Evolutionary conservation across 2,113 vertebrate genomes (phyloP), one percentile per base, ranked within the genome.

Genomic region (Pelmatolapia mariae): DNA sequence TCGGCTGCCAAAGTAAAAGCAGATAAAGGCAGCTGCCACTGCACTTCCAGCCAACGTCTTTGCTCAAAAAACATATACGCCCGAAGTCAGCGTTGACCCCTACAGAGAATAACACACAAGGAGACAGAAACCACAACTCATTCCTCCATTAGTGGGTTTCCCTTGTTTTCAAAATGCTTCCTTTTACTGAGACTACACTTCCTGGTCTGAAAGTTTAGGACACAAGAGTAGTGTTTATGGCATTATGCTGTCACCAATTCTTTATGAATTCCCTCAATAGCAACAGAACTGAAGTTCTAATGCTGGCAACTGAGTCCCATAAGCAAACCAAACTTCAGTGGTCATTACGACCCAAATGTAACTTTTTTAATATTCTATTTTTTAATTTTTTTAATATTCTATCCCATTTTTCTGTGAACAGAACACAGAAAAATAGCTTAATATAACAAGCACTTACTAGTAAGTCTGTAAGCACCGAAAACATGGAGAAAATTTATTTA

Each of bases 141-240:
- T 90, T 91, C 19, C 59, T 88, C 86, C 68, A 66, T 91, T 54
- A 53, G 50, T 12, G 54, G 92, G 89, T 80, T 94, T 95, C 87
- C 90, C 93, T 87, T 90, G 87, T 93, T 94, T 93, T 94, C 84
- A 54, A 92, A 84, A 82, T 84, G 89, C 92, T 94, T 96, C 91
- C 94, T 93, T 91, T 89, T 76, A 76, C 83, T 82, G 71, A 50
- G 59, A 78, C 12, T 4, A n/a, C 83, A 85, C 76, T 66, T 80
- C 85, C 89, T 85, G 81, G 56, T 50, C 78, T 73, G 6, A 63
- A 76, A 59, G 33, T 71, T 54, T 6, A 45, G 66, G 22, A 80
- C 84, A 84, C 22, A 43, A 6, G 24, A 81, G 2, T 9, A 40
- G 54, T 82, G 84, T 81, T 81, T 59, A 85, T 59, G 54, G 84